These are phyloP conservation scores for Leptatherina wallacei DNA, from an alignment of 2,797 vertebrate species.

Conservation along the genomic window DNA sequence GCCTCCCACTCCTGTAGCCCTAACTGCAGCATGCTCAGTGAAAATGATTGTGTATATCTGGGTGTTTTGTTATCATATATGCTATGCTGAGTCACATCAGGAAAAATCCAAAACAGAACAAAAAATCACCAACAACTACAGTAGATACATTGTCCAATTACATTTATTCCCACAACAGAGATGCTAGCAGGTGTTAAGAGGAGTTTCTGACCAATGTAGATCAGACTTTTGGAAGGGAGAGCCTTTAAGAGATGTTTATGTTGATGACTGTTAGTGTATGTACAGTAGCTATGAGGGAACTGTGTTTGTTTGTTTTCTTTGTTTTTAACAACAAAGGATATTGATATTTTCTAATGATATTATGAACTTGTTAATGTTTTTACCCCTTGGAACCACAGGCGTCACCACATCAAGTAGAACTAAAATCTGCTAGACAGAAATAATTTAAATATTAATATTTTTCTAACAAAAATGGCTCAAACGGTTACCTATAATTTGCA, in stretches of 20 bases:
- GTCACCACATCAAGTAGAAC: not conserved
- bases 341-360: not conserved
- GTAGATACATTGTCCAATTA: too few species aligned
- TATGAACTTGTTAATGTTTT: not conserved
- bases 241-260: too few species aligned
- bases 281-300: not conserved
- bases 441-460: not conserved
- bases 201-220: not conserved
- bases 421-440: not conserved
- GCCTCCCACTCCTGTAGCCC: too few species aligned
- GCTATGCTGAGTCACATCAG: too few species aligned
- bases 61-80: too few species aligned
- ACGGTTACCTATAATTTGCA: too few species aligned
- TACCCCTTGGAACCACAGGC: not conserved
- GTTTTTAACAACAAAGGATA: not conserved
- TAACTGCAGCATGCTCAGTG: too few species aligned
- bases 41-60: too few species aligned
- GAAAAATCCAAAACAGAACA: too few species aligned
- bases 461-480: not conserved
- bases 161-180: too few species aligned
- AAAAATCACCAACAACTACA: too few species aligned
- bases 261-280: not conserved
- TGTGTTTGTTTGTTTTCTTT: not conserved
- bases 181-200: not conserved
- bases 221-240: not conserved